A percentile compares a stretch with the other conserved stretches of the same genome.
phyloP scores from a whole-genome alignment of 2,797 vertebrate species.

The Prunella strophiata region DNA sequence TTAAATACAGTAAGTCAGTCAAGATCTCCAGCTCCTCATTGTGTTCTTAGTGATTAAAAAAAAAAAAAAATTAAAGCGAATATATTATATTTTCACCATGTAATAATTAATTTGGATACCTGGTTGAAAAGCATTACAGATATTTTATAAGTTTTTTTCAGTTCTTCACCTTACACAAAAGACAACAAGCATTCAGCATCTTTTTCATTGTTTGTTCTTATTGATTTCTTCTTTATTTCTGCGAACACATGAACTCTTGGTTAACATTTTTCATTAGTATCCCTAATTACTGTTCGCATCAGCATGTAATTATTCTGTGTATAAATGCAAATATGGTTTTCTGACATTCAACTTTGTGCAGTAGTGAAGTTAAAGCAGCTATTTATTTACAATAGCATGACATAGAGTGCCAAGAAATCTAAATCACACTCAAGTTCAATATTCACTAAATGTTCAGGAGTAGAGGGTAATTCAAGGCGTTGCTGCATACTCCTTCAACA shows the following conservation, averaged over 20 bases:
- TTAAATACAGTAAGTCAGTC: conserved; percentile 39
- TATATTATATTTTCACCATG: not conserved
- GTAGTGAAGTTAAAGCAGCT: conserved; percentile 24
- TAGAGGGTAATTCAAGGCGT: not conserved
- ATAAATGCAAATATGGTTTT: conserved; percentile 52
- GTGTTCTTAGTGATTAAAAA: not conserved
- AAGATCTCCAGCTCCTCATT: not conserved
- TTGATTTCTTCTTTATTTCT: not conserved
- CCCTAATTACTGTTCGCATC: conserved; percentile 26
- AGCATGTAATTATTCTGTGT: conserved; percentile 26
- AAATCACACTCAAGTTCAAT: conserved; percentile 34
- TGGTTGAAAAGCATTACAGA: not conserved
- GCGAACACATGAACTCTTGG: not conserved
- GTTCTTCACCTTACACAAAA: not conserved
- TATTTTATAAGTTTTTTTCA: not conserved
- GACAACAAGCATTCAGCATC: not conserved
- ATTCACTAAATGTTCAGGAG: conserved; percentile 17
- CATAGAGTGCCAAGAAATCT: not conserved
- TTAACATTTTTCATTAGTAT: conserved; percentile 40
- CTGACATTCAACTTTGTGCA: conserved; percentile 17
- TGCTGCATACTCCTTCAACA: not conserved
- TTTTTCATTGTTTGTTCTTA: not conserved
- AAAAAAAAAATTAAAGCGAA: not conserved
- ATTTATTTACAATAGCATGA: conserved; percentile 16
- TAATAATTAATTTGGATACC: not conserved